Evolutionary conservation across 2,113 vertebrate genomes (phyloP), one percentile per base, ranked within the genome.

Genomic region (Mormoops blainvillei): DNA sequence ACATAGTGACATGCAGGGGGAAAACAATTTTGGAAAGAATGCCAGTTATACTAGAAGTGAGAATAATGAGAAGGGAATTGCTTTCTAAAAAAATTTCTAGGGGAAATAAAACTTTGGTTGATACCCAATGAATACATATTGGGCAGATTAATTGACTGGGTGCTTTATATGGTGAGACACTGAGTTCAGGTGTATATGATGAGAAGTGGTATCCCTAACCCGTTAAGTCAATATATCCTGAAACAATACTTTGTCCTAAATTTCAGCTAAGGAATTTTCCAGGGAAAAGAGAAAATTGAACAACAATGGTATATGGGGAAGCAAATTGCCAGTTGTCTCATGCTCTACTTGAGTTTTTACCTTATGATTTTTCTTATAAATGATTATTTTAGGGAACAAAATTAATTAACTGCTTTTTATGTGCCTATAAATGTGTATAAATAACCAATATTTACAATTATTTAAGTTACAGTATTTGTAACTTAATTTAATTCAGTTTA

Each of bases 371-470:
- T 97, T 81, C 6, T 70, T 38, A 65, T 77, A 24, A 74, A 73
- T 85, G 13, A 65, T 58, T 93, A 80, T 81, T 93, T 91, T 85
- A 36, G 33, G 56, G 33, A 94, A 70, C 7, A 94, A 88, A 93
- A 74, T 71, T 26, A 81, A 70, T 48, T 63, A 16, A 2, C 28
- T 90, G 5, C 63, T 58, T 85, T 56, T 52, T 76, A 36, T 63
- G 65, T 91, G 15, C 15, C 9, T 70, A 45, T 73, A 68, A 41
- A 5, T 58, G 20, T 91, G 6, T 16, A 54, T 73, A 73, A 67
- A 67, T 82, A 95, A 56, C 19, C 15, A 86, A 36, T 71, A 89
- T 91, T 94, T 74, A 26, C 41, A 3, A n/a, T 70, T 70, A 31
- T 87, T 83, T n/a, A n/a, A n/a, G n/a, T 61, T 19, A 82, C 1